These are phyloP conservation scores for Delichon dasypus DNA, from an alignment of 2,797 vertebrate genomes.

Conservation along the genomic window DNA sequence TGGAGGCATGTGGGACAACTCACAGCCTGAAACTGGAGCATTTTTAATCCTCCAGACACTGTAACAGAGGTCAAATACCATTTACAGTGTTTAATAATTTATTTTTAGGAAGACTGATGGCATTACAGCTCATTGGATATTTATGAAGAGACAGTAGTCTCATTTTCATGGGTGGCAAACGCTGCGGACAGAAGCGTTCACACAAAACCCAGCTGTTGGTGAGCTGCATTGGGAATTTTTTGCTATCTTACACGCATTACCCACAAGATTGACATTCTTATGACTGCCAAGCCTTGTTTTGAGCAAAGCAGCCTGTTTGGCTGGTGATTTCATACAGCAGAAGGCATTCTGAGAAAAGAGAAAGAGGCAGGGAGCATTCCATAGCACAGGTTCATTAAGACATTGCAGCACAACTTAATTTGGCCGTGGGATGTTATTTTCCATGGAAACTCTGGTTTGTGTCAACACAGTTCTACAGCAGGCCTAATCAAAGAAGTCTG, in stretches of 20 bases:
- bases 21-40: background rate
- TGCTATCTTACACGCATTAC: background rate
- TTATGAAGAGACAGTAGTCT: slow-evolving; percentile 29
- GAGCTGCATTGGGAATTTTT: background rate
- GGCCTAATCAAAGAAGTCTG: background rate
- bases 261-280: background rate
- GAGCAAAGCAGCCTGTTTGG: background rate
- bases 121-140: slow-evolving; percentile 53
- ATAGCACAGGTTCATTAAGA: background rate
- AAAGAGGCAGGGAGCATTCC: background rate
- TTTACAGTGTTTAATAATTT: slow-evolving; percentile 59
- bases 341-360: background rate
- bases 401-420: slow-evolving; percentile 9
- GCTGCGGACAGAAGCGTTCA: background rate
- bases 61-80: slow-evolving; percentile 48
- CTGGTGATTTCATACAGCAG: background rate
- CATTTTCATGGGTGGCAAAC: background rate
- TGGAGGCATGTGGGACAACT: background rate
- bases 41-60: slow-evolving; percentile 25
- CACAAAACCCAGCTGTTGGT: slow-evolving; percentile 14
- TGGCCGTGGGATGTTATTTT: background rate
- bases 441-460: slow-evolving; percentile 18
- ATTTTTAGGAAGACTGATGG: slow-evolving; percentile 52
- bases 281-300: background rate
- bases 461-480: background rate